Evolutionary conservation across 2,888 invertebrate species (phyloP).

Genomic region (Microplitis manilae): DNA sequence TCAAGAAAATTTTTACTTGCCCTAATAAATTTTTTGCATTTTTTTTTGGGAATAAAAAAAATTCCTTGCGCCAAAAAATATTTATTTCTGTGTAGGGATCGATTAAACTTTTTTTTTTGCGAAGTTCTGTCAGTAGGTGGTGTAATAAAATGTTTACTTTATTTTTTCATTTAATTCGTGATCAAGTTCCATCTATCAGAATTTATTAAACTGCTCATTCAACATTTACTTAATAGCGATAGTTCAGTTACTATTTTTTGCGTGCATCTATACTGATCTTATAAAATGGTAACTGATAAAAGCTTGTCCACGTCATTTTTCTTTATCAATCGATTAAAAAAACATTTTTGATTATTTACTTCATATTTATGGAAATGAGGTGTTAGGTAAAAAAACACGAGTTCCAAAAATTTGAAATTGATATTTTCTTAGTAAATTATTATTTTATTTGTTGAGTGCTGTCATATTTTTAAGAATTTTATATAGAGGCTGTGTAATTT

Average conservation of each 20-base stretch:
- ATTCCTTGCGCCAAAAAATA: no score
- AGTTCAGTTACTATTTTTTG: neutral
- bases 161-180: neutral
- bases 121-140: neutral
- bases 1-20: no score
- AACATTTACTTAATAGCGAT: constrained; percentile 1
- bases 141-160: neutral
- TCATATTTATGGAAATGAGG: no score
- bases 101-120: neutral
- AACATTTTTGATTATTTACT: neutral
- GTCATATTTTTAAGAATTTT: no score
- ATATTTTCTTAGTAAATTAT: no score
- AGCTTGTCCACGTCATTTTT: neutral
- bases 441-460: no score
- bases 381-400: no score
- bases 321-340: neutral
- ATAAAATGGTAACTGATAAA: neutral
- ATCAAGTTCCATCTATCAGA: constrained; percentile 3
- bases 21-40: no score
- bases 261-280: neutral
- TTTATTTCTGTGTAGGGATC: neutral
- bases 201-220: neutral
- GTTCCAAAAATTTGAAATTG: no score
- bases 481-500: no score
- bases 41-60: no score